These are phyloP conservation scores for Trissolcus brochymenae DNA, from an alignment of 2,888 invertebrate genomes.

Conservation along the genomic window DNA sequence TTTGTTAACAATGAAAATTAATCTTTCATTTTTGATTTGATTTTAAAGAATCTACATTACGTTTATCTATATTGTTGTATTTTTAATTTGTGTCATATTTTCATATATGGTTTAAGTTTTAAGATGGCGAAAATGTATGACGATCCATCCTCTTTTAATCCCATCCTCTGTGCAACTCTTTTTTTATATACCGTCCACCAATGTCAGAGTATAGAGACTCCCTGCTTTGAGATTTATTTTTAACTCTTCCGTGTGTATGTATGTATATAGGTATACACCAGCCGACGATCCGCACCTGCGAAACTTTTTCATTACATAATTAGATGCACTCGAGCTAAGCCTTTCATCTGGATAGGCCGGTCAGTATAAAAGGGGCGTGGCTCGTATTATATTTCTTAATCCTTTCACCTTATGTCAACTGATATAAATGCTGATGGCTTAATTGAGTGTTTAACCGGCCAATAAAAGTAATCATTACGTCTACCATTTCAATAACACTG, in stretches of 20 bases:
- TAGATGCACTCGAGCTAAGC: conserved; percentile 64
- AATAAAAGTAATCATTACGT: conserved; percentile 17
- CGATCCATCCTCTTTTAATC: background rate
- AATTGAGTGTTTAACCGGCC: conserved; percentile 20
- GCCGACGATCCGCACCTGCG: conserved; percentile 65
- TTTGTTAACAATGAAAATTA: too few species aligned
- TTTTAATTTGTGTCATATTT: background rate
- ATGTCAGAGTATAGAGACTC: conserved; percentile 60
- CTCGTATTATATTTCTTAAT: conserved; percentile 56
- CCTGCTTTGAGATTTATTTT: conserved; percentile 64
- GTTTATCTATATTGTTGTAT: too few species aligned
- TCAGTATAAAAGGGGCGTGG: conserved; percentile 64
- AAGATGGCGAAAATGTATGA: background rate
- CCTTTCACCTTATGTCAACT: conserved; percentile 59
- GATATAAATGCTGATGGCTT: conserved; percentile 33
- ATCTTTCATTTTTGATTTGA: too few species aligned
- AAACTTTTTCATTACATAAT: conserved; percentile 66
- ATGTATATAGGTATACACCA: conserved; percentile 5
- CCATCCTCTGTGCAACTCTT: conserved; percentile 27
- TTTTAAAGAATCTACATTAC: too few species aligned
- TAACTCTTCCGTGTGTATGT: conserved; percentile 65
- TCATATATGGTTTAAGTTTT: background rate
- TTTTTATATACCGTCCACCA: conserved; percentile 57
- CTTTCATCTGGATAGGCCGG: conserved; percentile 66
- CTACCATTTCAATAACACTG: conserved; percentile 36